Conservation (phyloP, 2,888 invertebrate species). For the Lithophane semibrunnea region DNA sequence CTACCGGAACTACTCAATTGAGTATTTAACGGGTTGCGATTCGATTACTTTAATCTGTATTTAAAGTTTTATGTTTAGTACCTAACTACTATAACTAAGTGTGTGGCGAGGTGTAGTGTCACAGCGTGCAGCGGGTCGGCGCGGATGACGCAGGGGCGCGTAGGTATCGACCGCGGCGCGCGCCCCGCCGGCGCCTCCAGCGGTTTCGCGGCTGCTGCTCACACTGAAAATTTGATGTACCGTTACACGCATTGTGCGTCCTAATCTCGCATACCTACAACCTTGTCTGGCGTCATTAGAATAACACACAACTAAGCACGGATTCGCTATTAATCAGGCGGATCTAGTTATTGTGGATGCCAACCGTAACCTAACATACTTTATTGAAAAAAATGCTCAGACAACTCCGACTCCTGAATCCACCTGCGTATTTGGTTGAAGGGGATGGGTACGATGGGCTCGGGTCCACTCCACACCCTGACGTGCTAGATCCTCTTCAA, state of each 20-base stretch:
- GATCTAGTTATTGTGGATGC: background rate
- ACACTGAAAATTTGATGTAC: constrained; percentile 54
- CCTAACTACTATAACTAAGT: too few species aligned
- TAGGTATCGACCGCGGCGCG: constrained; percentile 45
- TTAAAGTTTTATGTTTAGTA: too few species aligned
- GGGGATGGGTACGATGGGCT: background rate
- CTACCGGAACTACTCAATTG: too few species aligned
- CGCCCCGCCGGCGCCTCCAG: constrained; percentile 46
- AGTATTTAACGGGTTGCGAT: too few species aligned
- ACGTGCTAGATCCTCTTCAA: background rate
- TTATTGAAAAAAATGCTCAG: background rate
- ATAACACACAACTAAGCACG: background rate
- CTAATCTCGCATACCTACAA: constrained; percentile 16
- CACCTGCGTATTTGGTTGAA: background rate
- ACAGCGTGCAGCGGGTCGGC: background rate
- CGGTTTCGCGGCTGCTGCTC: constrained; percentile 21
- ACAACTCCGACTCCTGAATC: too few species aligned
- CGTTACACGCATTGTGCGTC: constrained; percentile 31
- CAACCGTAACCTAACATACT: background rate
- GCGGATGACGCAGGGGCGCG: constrained; percentile 5
- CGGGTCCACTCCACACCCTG: background rate
- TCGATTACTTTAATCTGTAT: too few species aligned
- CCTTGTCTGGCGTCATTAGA: constrained; percentile 21
- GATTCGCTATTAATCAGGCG: background rate
- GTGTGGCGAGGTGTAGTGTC: background rate